Evolutionary conservation across 2,888 invertebrate species (phyloP).

Genomic region (Myopa testacea): DNA sequence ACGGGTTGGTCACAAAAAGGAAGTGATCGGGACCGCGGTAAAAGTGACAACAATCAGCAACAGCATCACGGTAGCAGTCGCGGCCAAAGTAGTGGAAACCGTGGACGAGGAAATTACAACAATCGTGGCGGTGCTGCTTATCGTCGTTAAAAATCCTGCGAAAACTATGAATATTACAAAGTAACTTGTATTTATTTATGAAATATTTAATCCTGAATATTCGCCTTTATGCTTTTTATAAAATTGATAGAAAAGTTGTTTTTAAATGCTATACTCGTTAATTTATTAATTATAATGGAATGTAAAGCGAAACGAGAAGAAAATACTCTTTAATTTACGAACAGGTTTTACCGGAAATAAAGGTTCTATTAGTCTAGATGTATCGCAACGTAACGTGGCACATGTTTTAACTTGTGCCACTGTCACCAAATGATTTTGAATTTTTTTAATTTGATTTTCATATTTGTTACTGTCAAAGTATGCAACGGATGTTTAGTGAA

Average conservation of each 20-base stretch:
- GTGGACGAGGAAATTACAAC: conserved; percentile 40
- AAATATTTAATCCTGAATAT: not conserved
- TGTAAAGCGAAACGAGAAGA: too few relatives aligned
- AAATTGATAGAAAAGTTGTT: not conserved
- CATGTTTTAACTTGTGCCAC: too few relatives aligned
- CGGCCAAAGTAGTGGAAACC: conserved; percentile 47
- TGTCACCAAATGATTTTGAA: too few relatives aligned
- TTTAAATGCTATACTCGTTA: too few relatives aligned
- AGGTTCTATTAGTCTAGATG: too few relatives aligned
- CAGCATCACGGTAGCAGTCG: conserved; percentile 39
- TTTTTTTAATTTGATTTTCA: too few relatives aligned
- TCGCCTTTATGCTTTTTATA: not conserved
- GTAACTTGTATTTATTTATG: not conserved
- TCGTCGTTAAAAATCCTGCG: not conserved
- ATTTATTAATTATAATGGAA: too few relatives aligned
- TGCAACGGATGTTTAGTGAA: too few relatives aligned
- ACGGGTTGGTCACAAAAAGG: conserved; percentile 61
- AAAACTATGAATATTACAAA: not conserved
- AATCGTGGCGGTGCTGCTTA: not conserved
- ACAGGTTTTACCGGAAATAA: too few relatives aligned
- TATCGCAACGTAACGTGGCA: too few relatives aligned
- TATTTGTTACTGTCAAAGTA: too few relatives aligned
- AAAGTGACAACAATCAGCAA: conserved; percentile 39
- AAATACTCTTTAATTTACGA: too few relatives aligned
- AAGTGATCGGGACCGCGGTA: conserved; percentile 45